Evolutionary conservation across 2,797 vertebrate genomes (phyloP), one percentile per base, ranked within the genome.

Genomic region (Amniataba percoides): DNA sequence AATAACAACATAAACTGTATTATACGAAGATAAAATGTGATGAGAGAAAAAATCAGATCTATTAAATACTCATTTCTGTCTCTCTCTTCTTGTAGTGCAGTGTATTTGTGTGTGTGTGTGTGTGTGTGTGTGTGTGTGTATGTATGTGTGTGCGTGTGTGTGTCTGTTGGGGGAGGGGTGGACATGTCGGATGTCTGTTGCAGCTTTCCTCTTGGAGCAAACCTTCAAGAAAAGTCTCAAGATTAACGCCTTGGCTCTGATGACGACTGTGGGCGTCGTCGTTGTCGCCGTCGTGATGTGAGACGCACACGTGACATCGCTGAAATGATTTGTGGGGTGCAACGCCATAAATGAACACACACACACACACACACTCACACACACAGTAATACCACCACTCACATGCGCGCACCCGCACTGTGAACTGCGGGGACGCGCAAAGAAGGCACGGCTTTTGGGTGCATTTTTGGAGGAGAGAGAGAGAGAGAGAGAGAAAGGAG

Each of bases 201-300:
- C 64, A 63, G 74, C 63, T 57, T 70, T 77, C 43, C 45, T 80
- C 56, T 71, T 31, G 39, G n/a, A 27, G 49, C 15, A 49, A 81
- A 68, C 72, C 91, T 96, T 94, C 93, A 95, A 94, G 93, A 96
- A 39, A 72, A 96, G 92, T 95, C 95, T 95, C 92, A 94, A 96
- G 96, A 97, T 96, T 95, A 96, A 96, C 96, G 95, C 95, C 95
- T 94, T 92, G 63, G 95, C 95, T 94, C 96, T 95, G 96, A 96
- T 96, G 96, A 96, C 96, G 95, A 96, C 95, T 95, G 90, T 87
- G 93, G 94, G 95, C 93, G 94, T 96, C 61, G 60, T 21, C 27
- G 27, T 21, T 5, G 27, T 31, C 27, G 27, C 27, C 27, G 27
- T 31, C 27, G 67, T 60, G 48, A 73, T 84, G 61, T 23, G 73